Base-by-base conservation (phyloP, 2,888 invertebrate species). In the Chaetogeoica ovagalla region DNA sequence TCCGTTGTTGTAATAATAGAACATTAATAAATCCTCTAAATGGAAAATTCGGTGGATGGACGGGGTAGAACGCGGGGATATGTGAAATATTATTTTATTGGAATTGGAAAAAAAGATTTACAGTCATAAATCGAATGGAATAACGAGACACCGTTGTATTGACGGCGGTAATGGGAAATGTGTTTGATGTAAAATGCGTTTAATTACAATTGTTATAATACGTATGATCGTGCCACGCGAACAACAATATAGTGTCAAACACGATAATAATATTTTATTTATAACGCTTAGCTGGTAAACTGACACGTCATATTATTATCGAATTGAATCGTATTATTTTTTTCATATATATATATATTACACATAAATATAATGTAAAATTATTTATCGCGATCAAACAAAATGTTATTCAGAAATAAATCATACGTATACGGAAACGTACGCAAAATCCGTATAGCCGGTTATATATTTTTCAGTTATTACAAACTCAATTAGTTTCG, bases 191-290 rank as follows among this genome's bases (percentile, higher is more conserved):
- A 37, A 70, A 15, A 37, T 19, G 7, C 21, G n/a, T 70, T 70
- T 57, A n/a, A 70, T 57, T 55, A 55, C 30, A 30, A 30, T 30
- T 4, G 30, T 30, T 57, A 70, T 48, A n/a, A 3, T 11, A 55
- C 19, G 19, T 55, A 19, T 19, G 39, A 39, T n/a, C 65, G 65
- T 65, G 21, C 21, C 21, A 11, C n/a, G 37, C 70, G 15, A 70
- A 70, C 37, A 57, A 70, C n/a, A n/a, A n/a, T n/a, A n/a, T 30
- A 4, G 57, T 70, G 55, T 70, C 70, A 57, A 30, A 70, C 57
- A 57, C 37, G 55, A 70, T 57, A n/a, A 7, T 52, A 55, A 69
- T 69, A 55, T 23, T 69, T 52, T 69, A 69, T 69, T 69, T n/a
- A 23, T 48, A 43, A 9, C n/a, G n/a, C n/a, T 23, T 55, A 69